Evolutionary conservation across 2,888 invertebrate genomes (phyloP).

Genomic region (Mythimna ferrago): DNA sequence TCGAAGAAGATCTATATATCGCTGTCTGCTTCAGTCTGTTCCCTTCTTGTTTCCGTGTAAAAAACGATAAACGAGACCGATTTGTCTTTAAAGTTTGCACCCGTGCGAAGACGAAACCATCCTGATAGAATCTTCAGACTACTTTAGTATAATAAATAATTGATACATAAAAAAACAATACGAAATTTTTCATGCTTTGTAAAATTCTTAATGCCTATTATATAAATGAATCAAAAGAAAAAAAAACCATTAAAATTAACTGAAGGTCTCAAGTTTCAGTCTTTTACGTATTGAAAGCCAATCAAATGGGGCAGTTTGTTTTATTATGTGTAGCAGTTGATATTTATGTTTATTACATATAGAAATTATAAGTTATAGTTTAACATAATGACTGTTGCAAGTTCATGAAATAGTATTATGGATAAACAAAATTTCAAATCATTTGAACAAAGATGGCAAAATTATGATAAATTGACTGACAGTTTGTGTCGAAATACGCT

Average conservation of each 20-base stretch:
- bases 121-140: too few species aligned
- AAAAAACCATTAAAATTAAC: background rate
- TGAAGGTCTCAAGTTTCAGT: background rate
- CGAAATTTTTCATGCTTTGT: too few species aligned
- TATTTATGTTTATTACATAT: background rate
- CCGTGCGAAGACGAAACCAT: too few species aligned
- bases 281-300: background rate
- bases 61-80: background rate
- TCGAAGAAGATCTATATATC: too few species aligned
- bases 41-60: background rate
- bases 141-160: too few species aligned
- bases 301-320: background rate
- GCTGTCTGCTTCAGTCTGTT: too few species aligned
- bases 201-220: too few species aligned
- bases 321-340: background rate
- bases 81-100: background rate
- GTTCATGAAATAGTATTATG: background rate
- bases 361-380: background rate
- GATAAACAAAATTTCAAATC: background rate
- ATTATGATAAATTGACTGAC: background rate
- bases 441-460: background rate
- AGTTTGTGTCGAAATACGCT: background rate
- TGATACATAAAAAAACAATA: too few species aligned
- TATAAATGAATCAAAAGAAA: too few species aligned
- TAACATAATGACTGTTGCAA: background rate